A percentile compares a stretch with the other conserved stretches of the same genome.
Conservation (phyloP, 1,140 invertebrate species). For the Leptinotarsa lineolata region DNA sequence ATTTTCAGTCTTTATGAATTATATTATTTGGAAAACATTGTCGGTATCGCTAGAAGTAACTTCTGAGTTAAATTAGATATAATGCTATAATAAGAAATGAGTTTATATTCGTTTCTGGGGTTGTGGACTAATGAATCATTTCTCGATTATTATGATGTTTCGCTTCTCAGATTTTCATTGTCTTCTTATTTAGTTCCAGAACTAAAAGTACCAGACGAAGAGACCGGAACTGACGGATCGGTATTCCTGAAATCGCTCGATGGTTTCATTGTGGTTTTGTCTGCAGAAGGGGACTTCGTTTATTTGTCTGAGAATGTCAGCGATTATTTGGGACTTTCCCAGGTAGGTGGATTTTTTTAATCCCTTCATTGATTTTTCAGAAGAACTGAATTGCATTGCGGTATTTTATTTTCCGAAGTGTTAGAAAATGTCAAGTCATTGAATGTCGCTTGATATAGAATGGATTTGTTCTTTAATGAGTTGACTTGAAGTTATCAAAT, state of each 20-base stretch:
- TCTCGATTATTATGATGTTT: background rate
- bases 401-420: too few relatives aligned
- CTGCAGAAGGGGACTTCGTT: slow-evolving; percentile 86
- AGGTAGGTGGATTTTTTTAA: slow-evolving; percentile 64
- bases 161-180: background rate
- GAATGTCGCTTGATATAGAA: background rate
- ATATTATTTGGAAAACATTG: too few relatives aligned
- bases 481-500: too few relatives aligned
- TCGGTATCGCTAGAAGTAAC: too few relatives aligned
- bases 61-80: too few relatives aligned
- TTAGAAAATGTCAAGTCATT: too few relatives aligned
- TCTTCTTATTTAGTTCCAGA: slow-evolving; percentile 49
- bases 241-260: slow-evolving; percentile 80
- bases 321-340: slow-evolving; percentile 85
- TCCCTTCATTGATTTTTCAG: background rate
- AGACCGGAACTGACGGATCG: slow-evolving; percentile 57
- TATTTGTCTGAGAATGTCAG: slow-evolving; percentile 90
- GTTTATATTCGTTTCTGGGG: too few relatives aligned
- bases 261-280: slow-evolving; percentile 84
- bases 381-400: too few relatives aligned
- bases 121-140: too few relatives aligned
- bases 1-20: too few relatives aligned
- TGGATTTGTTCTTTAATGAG: background rate
- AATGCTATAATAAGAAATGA: too few relatives aligned
- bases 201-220: slow-evolving; percentile 34